phyloP scores from a whole-genome alignment of 2,888 invertebrate species.

The Enoplolaimus lenunculus region DNA sequence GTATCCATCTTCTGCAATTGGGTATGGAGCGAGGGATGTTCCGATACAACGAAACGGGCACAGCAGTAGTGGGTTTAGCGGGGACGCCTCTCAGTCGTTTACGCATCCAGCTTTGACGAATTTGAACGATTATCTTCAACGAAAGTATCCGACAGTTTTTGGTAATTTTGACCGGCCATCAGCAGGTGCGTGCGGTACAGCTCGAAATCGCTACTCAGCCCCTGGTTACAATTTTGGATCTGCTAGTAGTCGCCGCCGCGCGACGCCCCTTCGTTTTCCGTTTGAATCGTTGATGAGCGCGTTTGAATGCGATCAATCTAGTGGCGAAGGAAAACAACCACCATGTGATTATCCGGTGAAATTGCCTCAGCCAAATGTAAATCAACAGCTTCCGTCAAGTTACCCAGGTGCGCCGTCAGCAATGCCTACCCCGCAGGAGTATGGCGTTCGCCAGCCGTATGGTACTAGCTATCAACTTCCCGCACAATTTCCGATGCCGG shows the following conservation, averaged over 20 bases:
- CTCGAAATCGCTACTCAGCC: not conserved
- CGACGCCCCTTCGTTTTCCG: not conserved
- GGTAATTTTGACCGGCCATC: not conserved
- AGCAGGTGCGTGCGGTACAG: not conserved
- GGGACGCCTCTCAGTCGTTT: not conserved
- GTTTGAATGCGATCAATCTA: not conserved
- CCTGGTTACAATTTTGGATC: not conserved
- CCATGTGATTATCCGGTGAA: not conserved
- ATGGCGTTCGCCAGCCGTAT: no score
- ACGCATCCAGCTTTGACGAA: not conserved
- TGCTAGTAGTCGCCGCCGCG: not conserved
- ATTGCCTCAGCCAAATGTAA: not conserved
- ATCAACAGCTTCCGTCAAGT: no score
- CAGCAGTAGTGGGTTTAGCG: not conserved
- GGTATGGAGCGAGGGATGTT: no score
- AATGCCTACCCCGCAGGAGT: not conserved
- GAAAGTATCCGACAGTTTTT: not conserved
- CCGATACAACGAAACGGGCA: no score
- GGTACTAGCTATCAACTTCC: no score
- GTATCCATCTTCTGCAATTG: no score
- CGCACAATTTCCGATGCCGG: not conserved
- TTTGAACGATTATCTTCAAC: not conserved
- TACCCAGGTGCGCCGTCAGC: not conserved
- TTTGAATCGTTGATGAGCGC: not conserved
- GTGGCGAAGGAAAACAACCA: not conserved